Evolutionary conservation across 2,113 vertebrate genomes (phyloP).

Genomic region (Actinemys pallida): DNA sequence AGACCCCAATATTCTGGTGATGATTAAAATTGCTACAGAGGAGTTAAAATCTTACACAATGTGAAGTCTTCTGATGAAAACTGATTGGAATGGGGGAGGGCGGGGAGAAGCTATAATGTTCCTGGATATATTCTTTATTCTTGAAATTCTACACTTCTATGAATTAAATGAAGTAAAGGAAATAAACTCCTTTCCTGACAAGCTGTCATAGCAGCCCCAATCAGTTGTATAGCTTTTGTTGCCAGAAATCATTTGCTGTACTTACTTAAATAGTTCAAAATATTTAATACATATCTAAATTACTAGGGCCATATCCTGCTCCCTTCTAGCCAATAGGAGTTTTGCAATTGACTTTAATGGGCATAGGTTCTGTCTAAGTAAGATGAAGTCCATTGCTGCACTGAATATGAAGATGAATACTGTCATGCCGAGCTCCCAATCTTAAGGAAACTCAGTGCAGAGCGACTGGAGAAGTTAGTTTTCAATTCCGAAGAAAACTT

Average conservation of each 20-base stretch:
- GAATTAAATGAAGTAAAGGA: background rate
- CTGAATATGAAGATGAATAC: constrained; percentile 18
- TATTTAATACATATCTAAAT: background rate
- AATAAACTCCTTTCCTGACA: constrained; percentile 18
- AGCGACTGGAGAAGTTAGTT: background rate
- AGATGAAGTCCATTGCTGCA: background rate
- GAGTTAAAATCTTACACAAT: constrained; percentile 47
- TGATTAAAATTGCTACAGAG: constrained; percentile 36
- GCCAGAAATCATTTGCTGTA: background rate
- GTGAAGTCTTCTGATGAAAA: constrained; percentile 36
- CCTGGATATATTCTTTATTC: constrained; percentile 11
- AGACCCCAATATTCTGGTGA: constrained; percentile 35
- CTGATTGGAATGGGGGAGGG: background rate
- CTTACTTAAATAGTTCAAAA: background rate
- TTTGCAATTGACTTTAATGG: background rate
- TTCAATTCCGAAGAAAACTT: constrained; percentile 25
- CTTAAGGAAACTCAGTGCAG: constrained; percentile 7
- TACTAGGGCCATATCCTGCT: background rate
- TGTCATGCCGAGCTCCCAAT: constrained; percentile 23
- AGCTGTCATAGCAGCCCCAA: background rate
- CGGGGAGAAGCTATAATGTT: background rate
- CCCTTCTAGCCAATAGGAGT: background rate
- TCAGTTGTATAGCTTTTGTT: background rate
- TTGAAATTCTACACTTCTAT: background rate
- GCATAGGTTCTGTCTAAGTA: background rate